These are phyloP conservation scores for Argopecten irradians DNA, from an alignment of 1,140 invertebrate species.

Conservation along the genomic window DNA sequence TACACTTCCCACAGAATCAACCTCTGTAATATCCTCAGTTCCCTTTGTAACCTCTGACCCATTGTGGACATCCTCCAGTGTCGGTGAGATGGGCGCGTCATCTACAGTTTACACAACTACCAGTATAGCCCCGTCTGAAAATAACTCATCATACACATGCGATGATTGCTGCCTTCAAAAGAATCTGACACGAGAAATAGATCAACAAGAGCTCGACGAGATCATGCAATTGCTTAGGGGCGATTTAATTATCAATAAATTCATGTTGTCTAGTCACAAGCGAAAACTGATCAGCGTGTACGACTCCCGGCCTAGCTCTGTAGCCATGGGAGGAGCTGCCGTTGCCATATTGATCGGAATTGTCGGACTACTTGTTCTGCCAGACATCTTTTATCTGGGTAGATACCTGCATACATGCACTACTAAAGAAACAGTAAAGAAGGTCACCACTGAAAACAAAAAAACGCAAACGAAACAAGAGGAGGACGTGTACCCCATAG, in stretches of 20 bases:
- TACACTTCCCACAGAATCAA: no score
- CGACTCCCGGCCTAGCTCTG: not conserved
- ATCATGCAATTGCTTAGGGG: not conserved
- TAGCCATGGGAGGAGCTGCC: not conserved
- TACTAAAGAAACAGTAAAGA: no score
- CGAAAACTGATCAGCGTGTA: not conserved
- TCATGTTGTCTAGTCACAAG: not conserved
- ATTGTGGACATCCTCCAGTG: no score
- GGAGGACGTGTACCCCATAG: no score
- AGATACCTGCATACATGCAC: not conserved
- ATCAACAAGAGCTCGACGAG: not conserved
- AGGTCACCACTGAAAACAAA: no score
- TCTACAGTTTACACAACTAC: no score
- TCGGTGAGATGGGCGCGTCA: no score
- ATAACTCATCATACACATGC: not conserved
- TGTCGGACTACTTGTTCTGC: not conserved
- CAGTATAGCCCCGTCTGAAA: no score
- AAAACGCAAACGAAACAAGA: no score
- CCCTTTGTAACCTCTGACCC: no score
- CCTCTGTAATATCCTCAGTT: no score
- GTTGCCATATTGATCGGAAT: not conserved
- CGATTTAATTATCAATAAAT: not conserved
- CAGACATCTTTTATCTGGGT: not conserved
- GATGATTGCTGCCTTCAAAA: not conserved
- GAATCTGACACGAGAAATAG: not conserved